A percentile compares a stretch with the other conserved stretches of the same genome.
Evolutionary conservation across 2,888 invertebrate species (phyloP).

Genomic region (Nudaria mundana): DNA sequence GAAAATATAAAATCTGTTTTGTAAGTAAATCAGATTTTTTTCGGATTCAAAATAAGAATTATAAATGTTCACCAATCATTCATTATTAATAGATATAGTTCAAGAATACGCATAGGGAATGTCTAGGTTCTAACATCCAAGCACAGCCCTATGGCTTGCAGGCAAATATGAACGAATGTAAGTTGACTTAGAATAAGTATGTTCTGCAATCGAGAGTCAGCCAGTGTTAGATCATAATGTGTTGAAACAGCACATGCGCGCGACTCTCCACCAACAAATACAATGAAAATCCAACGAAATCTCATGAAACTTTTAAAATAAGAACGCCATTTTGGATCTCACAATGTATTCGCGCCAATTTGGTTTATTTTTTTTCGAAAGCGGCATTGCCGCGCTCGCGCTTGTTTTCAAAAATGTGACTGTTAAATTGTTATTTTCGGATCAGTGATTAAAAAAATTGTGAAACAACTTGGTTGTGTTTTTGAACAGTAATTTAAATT

Average conservation of each 20-base stretch:
- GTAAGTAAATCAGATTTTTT: no score
- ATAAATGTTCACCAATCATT: no score
- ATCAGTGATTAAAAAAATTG: constrained; percentile 29
- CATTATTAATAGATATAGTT: no score
- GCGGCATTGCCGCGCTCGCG: constrained; percentile 21
- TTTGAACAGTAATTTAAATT: constrained; percentile 33
- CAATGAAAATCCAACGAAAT: constrained; percentile 59
- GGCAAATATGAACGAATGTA: constrained; percentile 82
- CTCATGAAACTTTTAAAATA: constrained; percentile 33
- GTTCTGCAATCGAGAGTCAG: constrained; percentile 79
- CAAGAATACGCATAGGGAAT: constrained; percentile 27
- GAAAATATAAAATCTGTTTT: no score
- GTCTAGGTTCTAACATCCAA: constrained; percentile 52
- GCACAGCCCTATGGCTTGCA: constrained; percentile 77
- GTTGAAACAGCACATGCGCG: constrained; percentile 79
- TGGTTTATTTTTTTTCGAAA: constrained; percentile 30
- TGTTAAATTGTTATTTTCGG: constrained; percentile 36
- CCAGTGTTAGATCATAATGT: constrained; percentile 82
- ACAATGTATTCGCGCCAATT: constrained; percentile 41
- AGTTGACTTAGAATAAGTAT: constrained; percentile 82
- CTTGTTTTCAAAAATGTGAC: constrained; percentile 48
- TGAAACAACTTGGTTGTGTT: constrained; percentile 31
- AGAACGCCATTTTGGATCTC: constrained; percentile 27
- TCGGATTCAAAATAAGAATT: no score
- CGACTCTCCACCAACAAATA: constrained; percentile 53